A percentile compares a stretch with the other conserved stretches of the same genome.
Conservation (phyloP, 2,113 vertebrate species). For the Pongo pygmaeus region DNA sequence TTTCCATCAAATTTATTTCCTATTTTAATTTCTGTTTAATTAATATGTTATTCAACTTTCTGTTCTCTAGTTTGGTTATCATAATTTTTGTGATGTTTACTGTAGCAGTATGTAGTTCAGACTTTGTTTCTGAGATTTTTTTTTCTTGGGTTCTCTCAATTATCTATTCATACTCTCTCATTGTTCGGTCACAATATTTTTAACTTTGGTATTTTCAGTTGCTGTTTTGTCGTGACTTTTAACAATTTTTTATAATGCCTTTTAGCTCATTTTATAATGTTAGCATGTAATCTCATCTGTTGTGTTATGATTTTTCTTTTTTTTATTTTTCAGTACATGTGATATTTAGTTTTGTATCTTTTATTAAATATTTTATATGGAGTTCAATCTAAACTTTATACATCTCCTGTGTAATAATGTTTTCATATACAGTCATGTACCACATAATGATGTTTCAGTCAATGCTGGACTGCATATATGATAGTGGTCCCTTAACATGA, state of each 20-base stretch:
- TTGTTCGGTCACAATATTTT: neutral
- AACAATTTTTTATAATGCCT: neutral
- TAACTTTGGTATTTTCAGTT: neutral
- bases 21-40: neutral
- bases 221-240: neutral
- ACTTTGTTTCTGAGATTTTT: neutral
- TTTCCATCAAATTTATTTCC: neutral
- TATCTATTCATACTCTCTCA: neutral
- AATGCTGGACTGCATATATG: neutral
- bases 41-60: neutral
- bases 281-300: neutral
- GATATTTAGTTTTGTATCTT: neutral
- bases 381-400: neutral
- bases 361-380: too few relatives aligned
- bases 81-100: neutral
- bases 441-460: neutral
- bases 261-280: neutral
- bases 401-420: neutral
- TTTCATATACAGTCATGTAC: neutral
- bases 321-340: neutral
- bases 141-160: neutral
- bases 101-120: neutral
- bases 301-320: neutral
- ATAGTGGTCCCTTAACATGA: neutral
- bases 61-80: neutral